Evolutionary conservation across 2,888 invertebrate species (phyloP).

Genomic region (Agrotis clavis): DNA sequence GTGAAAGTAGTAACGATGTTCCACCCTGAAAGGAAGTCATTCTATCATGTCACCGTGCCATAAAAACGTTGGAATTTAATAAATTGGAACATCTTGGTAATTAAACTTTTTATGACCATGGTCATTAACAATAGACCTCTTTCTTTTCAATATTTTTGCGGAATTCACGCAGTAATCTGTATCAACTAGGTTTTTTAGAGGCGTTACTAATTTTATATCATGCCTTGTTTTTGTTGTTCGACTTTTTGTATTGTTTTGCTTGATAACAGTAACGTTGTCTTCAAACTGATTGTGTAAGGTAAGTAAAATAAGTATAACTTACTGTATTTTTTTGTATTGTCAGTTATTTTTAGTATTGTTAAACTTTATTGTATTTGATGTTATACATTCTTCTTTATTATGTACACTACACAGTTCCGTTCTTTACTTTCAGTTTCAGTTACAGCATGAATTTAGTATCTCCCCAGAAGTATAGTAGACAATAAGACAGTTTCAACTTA

Average conservation of each 20-base stretch:
- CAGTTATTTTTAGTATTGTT: neutral
- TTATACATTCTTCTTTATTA: neutral
- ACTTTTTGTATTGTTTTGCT: slow-evolving; percentile 26
- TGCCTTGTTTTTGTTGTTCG: slow-evolving; percentile 10
- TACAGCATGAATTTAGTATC: slow-evolving; percentile 13
- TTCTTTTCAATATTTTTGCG: slow-evolving; percentile 42
- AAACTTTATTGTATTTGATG: neutral
- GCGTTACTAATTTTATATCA: slow-evolving; percentile 36
- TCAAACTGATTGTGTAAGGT: neutral
- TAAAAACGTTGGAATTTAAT: slow-evolving; percentile 42
- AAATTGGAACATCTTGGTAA: slow-evolving; percentile 42
- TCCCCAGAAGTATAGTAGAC: slow-evolving; percentile 20
- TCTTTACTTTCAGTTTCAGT: neutral
- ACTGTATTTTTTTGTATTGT: neutral
- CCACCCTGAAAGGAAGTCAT: slow-evolving; percentile 44
- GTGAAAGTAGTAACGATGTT: slow-evolving; percentile 75
- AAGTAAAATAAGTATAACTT: neutral
- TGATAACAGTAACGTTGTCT: neutral
- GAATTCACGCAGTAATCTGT: slow-evolving; percentile 34
- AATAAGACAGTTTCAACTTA: slow-evolving; percentile 46
- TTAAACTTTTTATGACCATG: slow-evolving; percentile 23
- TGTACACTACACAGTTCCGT: too few relatives aligned
- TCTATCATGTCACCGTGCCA: slow-evolving; percentile 40
- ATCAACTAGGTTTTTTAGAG: slow-evolving; percentile 36
- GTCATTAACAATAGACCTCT: slow-evolving; percentile 14